Conservation (phyloP, 2,888 invertebrate genomes). For the Charanyca ferruginea region DNA sequence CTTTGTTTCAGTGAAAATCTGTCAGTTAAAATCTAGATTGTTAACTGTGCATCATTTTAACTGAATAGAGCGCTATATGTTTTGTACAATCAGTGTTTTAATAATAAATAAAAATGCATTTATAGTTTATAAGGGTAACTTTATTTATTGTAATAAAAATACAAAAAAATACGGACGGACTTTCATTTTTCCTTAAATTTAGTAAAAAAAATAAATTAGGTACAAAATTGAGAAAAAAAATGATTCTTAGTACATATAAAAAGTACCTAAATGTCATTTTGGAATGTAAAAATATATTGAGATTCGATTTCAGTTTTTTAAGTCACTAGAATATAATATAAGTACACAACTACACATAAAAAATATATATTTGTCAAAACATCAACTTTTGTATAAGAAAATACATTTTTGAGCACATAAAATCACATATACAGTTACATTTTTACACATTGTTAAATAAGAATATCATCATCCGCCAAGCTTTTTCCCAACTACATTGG, state of each 20-base stretch:
- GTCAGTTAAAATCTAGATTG: too few relatives aligned
- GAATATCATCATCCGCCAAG: too few relatives aligned
- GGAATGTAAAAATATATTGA: conserved; percentile 46
- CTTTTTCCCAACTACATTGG: too few relatives aligned
- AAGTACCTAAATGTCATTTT: conserved; percentile 32
- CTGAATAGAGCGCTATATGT: too few relatives aligned
- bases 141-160: conserved; percentile 71
- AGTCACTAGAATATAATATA: not conserved
- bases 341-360: not conserved
- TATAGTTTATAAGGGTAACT: conserved; percentile 68
- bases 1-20: too few relatives aligned
- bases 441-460: conserved; percentile 4
- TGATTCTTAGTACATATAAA: not conserved
- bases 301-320: conserved; percentile 23
- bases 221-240: conserved; percentile 3
- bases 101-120: conserved; percentile 73
- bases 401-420: conserved; percentile 49
- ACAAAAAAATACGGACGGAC: conserved; percentile 72
- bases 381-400: conserved; percentile 35
- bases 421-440: conserved; percentile 40
- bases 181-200: conserved; percentile 66
- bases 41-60: too few relatives aligned
- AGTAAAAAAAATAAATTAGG: conserved; percentile 3
- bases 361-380: conserved; percentile 13
- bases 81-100: too few relatives aligned